A percentile compares a stretch with the other conserved stretches of the same genome.
phyloP scores from a whole-genome alignment of 2,797 vertebrate genomes.

The Chloroceryle inda region DNA sequence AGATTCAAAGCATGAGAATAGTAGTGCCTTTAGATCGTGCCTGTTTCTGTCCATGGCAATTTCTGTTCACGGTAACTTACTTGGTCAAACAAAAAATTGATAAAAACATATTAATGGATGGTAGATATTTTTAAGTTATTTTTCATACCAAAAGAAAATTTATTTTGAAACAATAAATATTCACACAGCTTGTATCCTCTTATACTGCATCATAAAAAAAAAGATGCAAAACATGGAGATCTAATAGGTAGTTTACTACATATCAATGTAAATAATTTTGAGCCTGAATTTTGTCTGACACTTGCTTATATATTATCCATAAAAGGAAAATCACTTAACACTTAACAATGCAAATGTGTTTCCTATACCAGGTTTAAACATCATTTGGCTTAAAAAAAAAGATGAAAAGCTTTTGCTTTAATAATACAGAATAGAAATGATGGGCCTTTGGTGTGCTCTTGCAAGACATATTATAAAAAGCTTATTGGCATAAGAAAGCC shows the following conservation, averaged over 20 bases:
- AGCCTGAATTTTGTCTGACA: not conserved
- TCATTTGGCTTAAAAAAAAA: not conserved
- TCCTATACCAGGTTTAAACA: not conserved
- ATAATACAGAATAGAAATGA: not conserved
- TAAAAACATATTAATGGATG: not conserved
- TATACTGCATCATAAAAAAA: not conserved
- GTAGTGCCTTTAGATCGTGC: not conserved
- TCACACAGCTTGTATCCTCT: not conserved
- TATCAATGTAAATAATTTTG: not conserved
- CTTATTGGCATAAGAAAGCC: not conserved
- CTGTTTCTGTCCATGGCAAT: not conserved
- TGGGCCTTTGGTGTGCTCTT: not conserved
- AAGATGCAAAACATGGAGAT: not conserved
- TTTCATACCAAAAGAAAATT: not conserved
- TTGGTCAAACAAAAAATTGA: not conserved
- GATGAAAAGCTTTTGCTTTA: not conserved
- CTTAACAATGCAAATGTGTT: conserved; percentile 18
- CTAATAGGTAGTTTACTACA: not conserved
- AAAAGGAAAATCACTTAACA: conserved; percentile 5
- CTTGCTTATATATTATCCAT: not conserved
- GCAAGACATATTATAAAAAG: not conserved
- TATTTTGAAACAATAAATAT: not conserved
- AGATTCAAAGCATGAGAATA: not conserved
- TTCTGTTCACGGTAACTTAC: not conserved
- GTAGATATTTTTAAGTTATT: not conserved